These are phyloP conservation scores for Catocala nupta DNA, from an alignment of 2,888 invertebrate species.

Conservation along the genomic window DNA sequence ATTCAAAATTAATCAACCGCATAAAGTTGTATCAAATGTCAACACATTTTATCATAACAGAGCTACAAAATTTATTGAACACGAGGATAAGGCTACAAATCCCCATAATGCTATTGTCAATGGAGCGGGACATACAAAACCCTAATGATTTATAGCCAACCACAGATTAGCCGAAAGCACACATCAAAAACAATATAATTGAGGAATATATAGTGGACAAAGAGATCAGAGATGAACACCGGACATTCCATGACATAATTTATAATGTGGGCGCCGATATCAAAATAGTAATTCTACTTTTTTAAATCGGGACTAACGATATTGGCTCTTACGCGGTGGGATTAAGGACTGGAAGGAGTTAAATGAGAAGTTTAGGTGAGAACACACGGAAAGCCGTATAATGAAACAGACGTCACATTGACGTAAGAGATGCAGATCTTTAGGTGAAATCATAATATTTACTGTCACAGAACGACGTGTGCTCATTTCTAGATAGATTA, in stretches of 20 bases:
- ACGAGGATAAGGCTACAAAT: constrained; percentile 51
- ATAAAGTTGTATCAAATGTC: constrained; percentile 31
- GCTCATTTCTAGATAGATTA: constrained; percentile 78
- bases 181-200: constrained; percentile 69
- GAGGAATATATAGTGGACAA: constrained; percentile 71
- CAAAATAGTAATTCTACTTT: constrained; percentile 76
- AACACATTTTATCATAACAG: constrained; percentile 30
- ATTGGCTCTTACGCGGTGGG: constrained; percentile 61
- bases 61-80: constrained; percentile 28
- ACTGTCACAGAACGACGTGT: constrained; percentile 75
- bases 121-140: constrained; percentile 48
- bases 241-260: constrained; percentile 83
- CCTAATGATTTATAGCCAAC: constrained; percentile 64
- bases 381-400: constrained; percentile 67
- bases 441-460: constrained; percentile 83
- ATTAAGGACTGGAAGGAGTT: constrained; percentile 64
- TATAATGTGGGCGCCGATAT: constrained; percentile 78
- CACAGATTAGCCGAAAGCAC: constrained; percentile 62
- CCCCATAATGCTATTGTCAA: constrained; percentile 68
- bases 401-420: constrained; percentile 86
- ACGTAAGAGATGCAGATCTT: constrained; percentile 84
- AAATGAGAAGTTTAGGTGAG: constrained; percentile 64
- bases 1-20: constrained; percentile 19
- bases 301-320: constrained; percentile 56
- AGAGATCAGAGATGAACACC: constrained; percentile 77